These are phyloP conservation scores for Ormia ochracea DNA, from an alignment of 2,888 invertebrate species.

Conservation along the genomic window DNA sequence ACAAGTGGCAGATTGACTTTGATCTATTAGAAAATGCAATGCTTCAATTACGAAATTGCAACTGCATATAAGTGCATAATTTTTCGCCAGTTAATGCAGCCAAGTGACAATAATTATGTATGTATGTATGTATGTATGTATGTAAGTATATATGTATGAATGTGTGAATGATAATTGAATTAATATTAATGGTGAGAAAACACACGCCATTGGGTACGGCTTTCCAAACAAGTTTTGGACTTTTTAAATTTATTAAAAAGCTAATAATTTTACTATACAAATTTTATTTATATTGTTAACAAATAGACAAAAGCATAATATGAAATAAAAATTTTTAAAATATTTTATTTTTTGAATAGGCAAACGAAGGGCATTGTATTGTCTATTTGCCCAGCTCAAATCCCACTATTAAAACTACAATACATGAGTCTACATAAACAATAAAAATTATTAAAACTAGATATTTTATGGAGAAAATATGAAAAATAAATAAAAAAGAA, in stretches of 20 bases:
- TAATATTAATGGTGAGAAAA: constrained; percentile 23
- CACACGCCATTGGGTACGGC: neutral
- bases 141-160: too few species aligned
- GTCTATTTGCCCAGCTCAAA: too few species aligned
- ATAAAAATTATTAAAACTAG: neutral
- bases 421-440: too few species aligned
- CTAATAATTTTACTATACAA: neutral
- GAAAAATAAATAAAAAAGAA: neutral
- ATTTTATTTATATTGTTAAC: neutral
- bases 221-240: neutral
- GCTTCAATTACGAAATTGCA: neutral
- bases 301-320: constrained; percentile 6
- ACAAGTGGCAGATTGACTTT: too few species aligned
- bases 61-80: neutral
- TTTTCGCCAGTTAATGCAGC: neutral
- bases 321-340: too few species aligned
- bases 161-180: constrained; percentile 45
- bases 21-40: neutral
- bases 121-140: too few species aligned
- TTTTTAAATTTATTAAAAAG: neutral
- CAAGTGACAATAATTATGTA: constrained; percentile 21
- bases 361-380: too few species aligned
- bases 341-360: too few species aligned
- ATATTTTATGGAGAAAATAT: neutral
- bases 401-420: too few species aligned